Conservation (phyloP, 2,888 invertebrate genomes). For the Nebria brevicollis region DNA sequence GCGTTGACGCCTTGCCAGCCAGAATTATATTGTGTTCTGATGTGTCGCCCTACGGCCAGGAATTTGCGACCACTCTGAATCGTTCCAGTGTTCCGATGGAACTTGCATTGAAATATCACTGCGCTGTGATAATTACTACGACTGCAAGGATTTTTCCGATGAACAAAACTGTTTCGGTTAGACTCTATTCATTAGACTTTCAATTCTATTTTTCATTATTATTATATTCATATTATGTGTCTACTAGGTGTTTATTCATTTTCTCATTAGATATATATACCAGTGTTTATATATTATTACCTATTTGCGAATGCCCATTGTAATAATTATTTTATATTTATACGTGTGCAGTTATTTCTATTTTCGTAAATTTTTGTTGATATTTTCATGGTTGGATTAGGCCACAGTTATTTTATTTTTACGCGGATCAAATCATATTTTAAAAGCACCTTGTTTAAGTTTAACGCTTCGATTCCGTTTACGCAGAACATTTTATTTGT, state of each 20-base stretch:
- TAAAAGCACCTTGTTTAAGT: background rate
- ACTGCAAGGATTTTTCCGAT: conserved; percentile 90
- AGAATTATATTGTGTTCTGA: conserved; percentile 46
- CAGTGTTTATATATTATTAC: conserved; percentile 19
- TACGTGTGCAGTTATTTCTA: conserved; percentile 9
- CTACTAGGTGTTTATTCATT: conserved; percentile 17
- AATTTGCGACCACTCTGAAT: conserved; percentile 63
- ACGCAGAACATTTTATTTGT: too few relatives aligned
- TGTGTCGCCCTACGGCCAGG: conserved; percentile 57
- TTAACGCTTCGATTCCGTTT: too few relatives aligned
- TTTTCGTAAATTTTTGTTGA: background rate
- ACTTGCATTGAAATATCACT: conserved; percentile 80
- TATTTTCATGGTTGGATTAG: conserved; percentile 8
- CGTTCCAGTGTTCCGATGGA: conserved; percentile 71
- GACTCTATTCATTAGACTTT: conserved; percentile 52
- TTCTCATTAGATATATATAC: conserved; percentile 15
- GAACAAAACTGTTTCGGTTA: conserved; percentile 86
- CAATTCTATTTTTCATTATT: conserved; percentile 9
- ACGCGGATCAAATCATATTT: background rate
- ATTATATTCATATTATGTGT: conserved; percentile 11
- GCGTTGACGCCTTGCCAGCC: conserved; percentile 21
- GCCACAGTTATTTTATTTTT: background rate
- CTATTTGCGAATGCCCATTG: conserved; percentile 26
- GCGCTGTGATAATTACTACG: conserved; percentile 90
- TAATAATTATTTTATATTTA: conserved; percentile 13